Conservation (phyloP, 1,140 invertebrate species). For the Acromyrmex charruanus region DNA sequence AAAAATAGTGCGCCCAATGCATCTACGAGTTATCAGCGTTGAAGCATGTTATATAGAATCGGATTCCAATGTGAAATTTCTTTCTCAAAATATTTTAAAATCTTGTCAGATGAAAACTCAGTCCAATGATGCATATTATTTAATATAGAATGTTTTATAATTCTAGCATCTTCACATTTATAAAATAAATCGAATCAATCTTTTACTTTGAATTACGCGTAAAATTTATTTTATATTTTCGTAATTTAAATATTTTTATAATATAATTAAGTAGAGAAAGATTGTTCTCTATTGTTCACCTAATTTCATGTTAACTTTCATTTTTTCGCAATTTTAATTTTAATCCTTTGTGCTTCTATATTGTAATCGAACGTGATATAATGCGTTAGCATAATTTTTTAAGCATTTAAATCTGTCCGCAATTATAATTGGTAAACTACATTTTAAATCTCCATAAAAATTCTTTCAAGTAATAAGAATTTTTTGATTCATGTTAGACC, state of each 20-base stretch:
- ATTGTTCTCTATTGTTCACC: neutral
- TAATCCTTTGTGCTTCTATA: neutral
- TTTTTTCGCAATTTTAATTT: neutral
- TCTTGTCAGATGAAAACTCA: neutral
- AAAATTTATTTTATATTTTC: neutral
- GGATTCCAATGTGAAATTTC: conserved; percentile 17
- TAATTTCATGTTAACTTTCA: neutral
- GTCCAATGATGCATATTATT: neutral
- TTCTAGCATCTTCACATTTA: neutral
- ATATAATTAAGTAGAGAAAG: neutral
- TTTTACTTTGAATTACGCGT: neutral
- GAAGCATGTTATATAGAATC: conserved; percentile 1
- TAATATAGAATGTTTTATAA: neutral
- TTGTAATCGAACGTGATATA: neutral
- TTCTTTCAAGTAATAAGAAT: neutral
- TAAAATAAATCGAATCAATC: neutral
- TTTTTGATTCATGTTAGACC: neutral
- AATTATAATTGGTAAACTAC: neutral
- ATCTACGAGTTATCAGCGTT: conserved; percentile 38
- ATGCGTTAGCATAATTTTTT: neutral
- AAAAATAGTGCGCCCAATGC: conserved; percentile 30
- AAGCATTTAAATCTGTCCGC: neutral
- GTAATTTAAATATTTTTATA: neutral
- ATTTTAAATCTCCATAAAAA: neutral
- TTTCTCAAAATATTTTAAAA: neutral